Evolutionary conservation across 64 coral and sea anemone genomes (phyloP), one percentile per base, ranked within the genome.

Genomic region (Trachythela sp.): DNA sequence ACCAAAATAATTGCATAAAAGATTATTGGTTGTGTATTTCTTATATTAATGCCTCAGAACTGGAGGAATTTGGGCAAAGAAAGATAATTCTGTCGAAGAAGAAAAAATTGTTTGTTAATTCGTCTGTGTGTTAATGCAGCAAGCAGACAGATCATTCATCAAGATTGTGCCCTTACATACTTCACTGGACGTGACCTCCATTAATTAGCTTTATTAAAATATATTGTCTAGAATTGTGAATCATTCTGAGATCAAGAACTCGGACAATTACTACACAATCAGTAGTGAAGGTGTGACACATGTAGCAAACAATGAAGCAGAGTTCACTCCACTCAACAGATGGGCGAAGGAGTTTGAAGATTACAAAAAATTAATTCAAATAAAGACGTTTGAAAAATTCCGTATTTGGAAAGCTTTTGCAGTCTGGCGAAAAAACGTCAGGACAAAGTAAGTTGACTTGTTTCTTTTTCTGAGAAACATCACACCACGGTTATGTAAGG

Each of bases 331-430:
- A 9, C 83, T 98, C 31, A 88, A 94, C 39, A 90, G 95, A 80
- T 98, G 95, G 95, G 91, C 94, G 40, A 98, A 94, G 54, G 95
- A 98, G n/a, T 94, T 94, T 54, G 36, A 86, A 34, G 95, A 98
- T 86, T 98, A 98, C 45, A 98, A 91, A 75, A 85, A 83, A 7
- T 84, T 98, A n/a, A 91, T 94, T 26, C 92, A 92, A 70, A 98
- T 98, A 59, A 93, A 88, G 71, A 94, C 93, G 40, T 98, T 98
- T 94, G 93, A 91, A 18, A 94, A 93, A 85, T 98, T 98, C 40
- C 92, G 95, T 49, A 98, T 98, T 91, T 98, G 95, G 95, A 98
- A 98, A 77, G 95, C 95, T 68, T 98, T 98, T 93, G 95, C 94
- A 27, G 95, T 98, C 1, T 98, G 95, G 95, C 84, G 95, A 50